A percentile compares a stretch with the other conserved stretches of the same genome.
Evolutionary conservation across 2,888 invertebrate genomes (phyloP).

Genomic region (Scaptomyza cyrtandrae): DNA sequence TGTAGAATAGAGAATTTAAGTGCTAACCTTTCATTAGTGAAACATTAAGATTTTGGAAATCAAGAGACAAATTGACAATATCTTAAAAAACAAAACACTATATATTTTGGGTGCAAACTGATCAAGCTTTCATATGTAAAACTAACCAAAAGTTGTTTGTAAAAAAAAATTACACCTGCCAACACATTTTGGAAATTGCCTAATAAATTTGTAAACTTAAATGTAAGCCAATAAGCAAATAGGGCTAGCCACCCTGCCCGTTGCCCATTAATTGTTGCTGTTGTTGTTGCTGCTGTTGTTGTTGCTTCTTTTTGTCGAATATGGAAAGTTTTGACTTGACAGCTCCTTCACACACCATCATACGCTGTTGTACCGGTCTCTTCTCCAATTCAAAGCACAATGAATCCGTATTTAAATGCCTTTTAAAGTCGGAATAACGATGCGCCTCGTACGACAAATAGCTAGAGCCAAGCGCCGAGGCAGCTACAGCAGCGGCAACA

Average conservation of each 20-base stretch:
- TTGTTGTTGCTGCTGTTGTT: constrained; percentile 85
- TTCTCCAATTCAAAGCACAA: constrained; percentile 84
- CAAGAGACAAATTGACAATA: background rate
- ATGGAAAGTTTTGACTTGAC: constrained; percentile 93
- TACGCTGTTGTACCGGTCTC: constrained; percentile 86
- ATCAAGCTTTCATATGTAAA: constrained; percentile 16
- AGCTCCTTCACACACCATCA: constrained; percentile 93
- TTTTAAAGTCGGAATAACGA: constrained; percentile 82
- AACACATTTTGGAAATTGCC: constrained; percentile 26
- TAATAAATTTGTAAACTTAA: constrained; percentile 25
- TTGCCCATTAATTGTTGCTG: constrained; percentile 65
- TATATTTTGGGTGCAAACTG: constrained; percentile 27
- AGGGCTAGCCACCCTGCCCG: constrained; percentile 41
- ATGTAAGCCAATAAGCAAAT: constrained; percentile 17
- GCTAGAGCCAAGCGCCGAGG: constrained; percentile 80
- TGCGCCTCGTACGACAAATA: constrained; percentile 81
- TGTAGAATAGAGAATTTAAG: constrained; percentile 11
- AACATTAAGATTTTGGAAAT: constrained; percentile 27
- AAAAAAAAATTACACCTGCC: constrained; percentile 16
- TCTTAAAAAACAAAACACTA: constrained; percentile 1
- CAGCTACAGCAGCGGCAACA: constrained; percentile 82
- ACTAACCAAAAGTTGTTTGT: constrained; percentile 12
- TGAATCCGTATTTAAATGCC: constrained; percentile 81
- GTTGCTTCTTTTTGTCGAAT: constrained; percentile 89
- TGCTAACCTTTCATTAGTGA: constrained; percentile 38